A percentile compares a stretch with the other conserved stretches of the same genome.
Conservation (phyloP, 2,888 invertebrate species). For the Diplazon laetatorius region DNA sequence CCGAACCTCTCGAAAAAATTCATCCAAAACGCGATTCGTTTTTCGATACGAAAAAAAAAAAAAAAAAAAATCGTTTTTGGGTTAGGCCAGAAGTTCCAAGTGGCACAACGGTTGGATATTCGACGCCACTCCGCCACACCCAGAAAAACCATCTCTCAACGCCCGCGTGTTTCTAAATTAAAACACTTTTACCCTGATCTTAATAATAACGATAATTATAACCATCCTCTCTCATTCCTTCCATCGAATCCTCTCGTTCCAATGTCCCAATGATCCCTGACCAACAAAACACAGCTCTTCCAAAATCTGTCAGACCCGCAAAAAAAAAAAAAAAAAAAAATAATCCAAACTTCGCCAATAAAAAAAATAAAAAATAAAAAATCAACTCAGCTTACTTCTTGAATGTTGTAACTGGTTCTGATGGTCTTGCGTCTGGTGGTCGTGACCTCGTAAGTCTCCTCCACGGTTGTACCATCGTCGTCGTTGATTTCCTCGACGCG, state of each 20-base stretch:
- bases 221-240: background rate
- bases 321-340: no score
- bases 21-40: background rate
- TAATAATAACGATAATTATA: conserved; percentile 56
- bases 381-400: conserved; percentile 78
- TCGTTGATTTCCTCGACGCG: conserved; percentile 56
- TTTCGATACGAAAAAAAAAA: conserved; percentile 17
- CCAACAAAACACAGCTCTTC: no score
- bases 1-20: no score
- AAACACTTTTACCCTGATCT: conserved; percentile 59
- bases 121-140: conserved; percentile 58
- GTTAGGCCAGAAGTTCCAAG: conserved; percentile 21
- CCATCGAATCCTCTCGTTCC: no score
- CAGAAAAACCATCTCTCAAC: conserved; percentile 55
- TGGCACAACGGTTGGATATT: conserved; percentile 12
- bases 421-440: conserved; percentile 80
- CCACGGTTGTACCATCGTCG: conserved; percentile 78
- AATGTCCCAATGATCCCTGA: no score
- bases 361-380: no score
- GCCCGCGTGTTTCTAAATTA: conserved; percentile 63
- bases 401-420: conserved; percentile 80
- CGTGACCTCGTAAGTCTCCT: conserved; percentile 81
- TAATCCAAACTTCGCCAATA: no score
- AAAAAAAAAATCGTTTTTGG: no score
- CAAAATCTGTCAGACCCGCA: no score